Base-by-base conservation (phyloP, 2,797 vertebrate genomes). In the Vireo griseus region DNA sequence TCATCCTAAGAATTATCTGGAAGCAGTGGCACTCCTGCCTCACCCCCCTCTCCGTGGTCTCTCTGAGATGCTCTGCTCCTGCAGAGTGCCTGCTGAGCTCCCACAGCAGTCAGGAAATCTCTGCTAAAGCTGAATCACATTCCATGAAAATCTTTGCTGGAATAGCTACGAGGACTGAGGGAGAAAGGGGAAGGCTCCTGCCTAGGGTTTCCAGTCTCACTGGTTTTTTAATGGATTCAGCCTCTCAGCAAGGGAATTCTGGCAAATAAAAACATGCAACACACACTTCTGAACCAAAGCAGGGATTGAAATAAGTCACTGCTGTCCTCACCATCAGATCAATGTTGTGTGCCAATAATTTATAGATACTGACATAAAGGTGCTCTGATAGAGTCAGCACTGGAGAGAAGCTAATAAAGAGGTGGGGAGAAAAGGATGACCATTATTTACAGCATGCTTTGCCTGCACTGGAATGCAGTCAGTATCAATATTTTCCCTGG, bases 361-460 rank as follows among this genome's bases (percentile, higher is more conserved):
- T 88, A 94, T 25, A 86, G 83, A 33, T 16, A 71, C n/a, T 0
- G 0, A 74, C 58, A 89, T 3, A 44, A 61, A 74, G 89, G n/a
- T 6, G 29, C 52, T 54, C 35, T 58, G 71, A 87, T 51, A 83
- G 54, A 93, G 73, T 65, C 88, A 79, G 79, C 77, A 29, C 28
- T 35, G 48, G 45, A 88, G 52, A 82, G 48, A 67, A 92, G 51
- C 76, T 90, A 92, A 95, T 75, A 87, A 81, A 63, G 52, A 73
- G 33, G 40, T 26, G 22, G 28, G 52, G 9, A 1, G 2, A 15
- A 77, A 73, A 68, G 40, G 42, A 86, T 75, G 17, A 45, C 9
- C 16, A 29, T 86, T 79, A 75, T 96, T 94, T 90, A 94, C 77
- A 88, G 18, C 75, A 20, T 11, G 28, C 22, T 94, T 73, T 92